Evolutionary conservation across 1,140 invertebrate genomes (phyloP).

Genomic region (Drosophila miranda): DNA sequence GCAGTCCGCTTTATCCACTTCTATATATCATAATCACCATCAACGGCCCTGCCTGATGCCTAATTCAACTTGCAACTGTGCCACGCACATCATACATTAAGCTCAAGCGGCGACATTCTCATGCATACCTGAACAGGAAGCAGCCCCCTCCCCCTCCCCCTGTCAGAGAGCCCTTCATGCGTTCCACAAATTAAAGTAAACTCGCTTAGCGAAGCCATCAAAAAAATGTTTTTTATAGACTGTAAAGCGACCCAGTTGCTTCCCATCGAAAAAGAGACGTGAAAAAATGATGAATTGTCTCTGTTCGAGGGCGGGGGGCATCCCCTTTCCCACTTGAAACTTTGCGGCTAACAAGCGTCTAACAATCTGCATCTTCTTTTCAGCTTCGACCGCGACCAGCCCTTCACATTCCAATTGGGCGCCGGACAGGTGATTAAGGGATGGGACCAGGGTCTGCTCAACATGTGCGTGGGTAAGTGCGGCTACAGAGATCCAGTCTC

Average conservation of each 20-base stretch:
- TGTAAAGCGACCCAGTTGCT: not conserved
- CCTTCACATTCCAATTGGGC: conserved; percentile 94
- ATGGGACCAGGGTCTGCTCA: conserved; percentile 95
- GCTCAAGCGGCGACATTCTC: conserved; percentile 43
- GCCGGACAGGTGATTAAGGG: conserved; percentile 95
- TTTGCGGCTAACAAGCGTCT: conserved; percentile 65
- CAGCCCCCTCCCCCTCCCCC: not conserved
- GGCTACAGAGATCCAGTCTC: too few species aligned
- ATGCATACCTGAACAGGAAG: conserved; percentile 70
- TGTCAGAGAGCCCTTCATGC: conserved; percentile 7
- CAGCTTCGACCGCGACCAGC: conserved; percentile 93
- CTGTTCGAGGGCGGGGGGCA: conserved; percentile 29
- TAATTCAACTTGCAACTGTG: conserved; percentile 59
- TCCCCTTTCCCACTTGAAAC: conserved; percentile 51
- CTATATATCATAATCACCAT: conserved; percentile 47
- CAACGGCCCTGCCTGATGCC: conserved; percentile 15
- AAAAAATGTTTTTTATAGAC: conserved; percentile 72
- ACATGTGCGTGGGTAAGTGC: conserved; percentile 95
- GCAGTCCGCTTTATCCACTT: conserved; percentile 7
- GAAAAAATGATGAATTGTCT: conserved; percentile 76
- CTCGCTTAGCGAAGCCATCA: conserved; percentile 66
- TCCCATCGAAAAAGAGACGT: not conserved
- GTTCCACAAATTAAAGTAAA: conserved; percentile 72
- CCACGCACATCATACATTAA: conserved; percentile 69
- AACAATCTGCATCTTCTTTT: conserved; percentile 44